Evolutionary conservation across 2,888 invertebrate genomes (phyloP).

Genomic region (Capitulum mitella): DNA sequence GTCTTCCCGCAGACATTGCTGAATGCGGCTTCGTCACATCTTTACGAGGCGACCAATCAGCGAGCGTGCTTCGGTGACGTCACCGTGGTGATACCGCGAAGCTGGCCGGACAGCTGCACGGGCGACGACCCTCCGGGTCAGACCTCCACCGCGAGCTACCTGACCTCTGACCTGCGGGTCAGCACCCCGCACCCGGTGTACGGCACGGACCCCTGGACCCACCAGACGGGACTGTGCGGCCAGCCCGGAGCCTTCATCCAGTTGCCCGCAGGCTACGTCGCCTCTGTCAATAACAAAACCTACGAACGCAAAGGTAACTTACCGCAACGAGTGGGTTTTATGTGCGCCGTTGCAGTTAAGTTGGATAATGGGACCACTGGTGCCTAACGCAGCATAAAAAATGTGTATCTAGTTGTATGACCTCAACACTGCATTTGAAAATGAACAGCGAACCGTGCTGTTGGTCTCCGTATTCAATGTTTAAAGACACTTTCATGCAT

Average conservation of each 20-base stretch:
- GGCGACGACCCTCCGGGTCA: conserved; percentile 41
- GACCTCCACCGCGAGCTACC: conserved; percentile 39
- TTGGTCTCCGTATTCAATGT: too few species aligned
- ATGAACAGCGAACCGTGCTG: too few species aligned
- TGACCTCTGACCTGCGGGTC: conserved; percentile 46
- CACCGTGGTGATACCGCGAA: conserved; percentile 53
- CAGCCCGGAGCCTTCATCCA: conserved; percentile 54
- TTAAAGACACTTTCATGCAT: too few species aligned
- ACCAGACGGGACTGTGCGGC: conserved; percentile 56
- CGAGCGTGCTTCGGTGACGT: conserved; percentile 53
- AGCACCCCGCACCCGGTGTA: conserved; percentile 49
- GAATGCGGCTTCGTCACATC: conserved; percentile 51
- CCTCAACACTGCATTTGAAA: too few species aligned
- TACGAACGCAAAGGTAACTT: background rate
- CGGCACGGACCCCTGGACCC: conserved; percentile 53
- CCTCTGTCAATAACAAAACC: background rate
- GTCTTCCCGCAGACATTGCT: conserved; percentile 53
- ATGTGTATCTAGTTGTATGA: too few species aligned
- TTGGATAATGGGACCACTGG: too few species aligned
- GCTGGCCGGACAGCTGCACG: conserved; percentile 50
- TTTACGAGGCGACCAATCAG: conserved; percentile 53
- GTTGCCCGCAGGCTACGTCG: conserved; percentile 38
- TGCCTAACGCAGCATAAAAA: too few species aligned
- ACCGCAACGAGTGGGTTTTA: too few species aligned
- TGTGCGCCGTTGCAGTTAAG: too few species aligned